phyloP scores from a whole-genome alignment of 1,140 invertebrate species.

The Acyrthosiphon pisum region DNA sequence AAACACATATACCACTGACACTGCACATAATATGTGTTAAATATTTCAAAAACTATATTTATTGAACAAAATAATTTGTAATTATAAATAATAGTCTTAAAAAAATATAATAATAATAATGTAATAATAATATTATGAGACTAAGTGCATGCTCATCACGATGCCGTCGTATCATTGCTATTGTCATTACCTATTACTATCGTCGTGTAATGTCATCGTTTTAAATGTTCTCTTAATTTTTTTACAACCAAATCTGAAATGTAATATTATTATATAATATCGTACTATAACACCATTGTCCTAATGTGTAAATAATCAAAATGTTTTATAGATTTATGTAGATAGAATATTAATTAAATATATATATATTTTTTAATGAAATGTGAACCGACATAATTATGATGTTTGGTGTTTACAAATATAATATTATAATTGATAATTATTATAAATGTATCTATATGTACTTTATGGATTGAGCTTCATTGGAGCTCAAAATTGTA shows the following conservation, averaged over 20 bases:
- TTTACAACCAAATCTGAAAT: background rate
- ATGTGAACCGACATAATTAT: background rate
- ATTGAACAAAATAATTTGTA: background rate
- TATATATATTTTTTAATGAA: background rate
- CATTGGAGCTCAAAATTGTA: too few species aligned
- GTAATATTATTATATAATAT: background rate
- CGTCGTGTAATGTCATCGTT: background rate
- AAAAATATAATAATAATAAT: background rate
- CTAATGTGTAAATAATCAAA: slow-evolving; percentile 54
- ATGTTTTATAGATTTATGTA: slow-evolving; percentile 11
- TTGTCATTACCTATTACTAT: background rate
- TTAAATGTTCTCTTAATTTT: background rate
- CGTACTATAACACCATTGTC: background rate
- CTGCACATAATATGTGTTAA: background rate
- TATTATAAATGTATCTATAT: background rate
- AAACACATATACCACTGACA: background rate
- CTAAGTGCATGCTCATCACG: background rate
- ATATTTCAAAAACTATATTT: background rate
- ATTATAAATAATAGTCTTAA: background rate
- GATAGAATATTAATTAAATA: background rate
- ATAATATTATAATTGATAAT: too few species aligned
- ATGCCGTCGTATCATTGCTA: background rate
- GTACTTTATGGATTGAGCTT: too few species aligned
- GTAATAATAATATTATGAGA: background rate
- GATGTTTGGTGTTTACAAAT: background rate